These are phyloP conservation scores for Poliocrania exsul DNA, from an alignment of 2,797 vertebrate genomes.

Conservation along the genomic window DNA sequence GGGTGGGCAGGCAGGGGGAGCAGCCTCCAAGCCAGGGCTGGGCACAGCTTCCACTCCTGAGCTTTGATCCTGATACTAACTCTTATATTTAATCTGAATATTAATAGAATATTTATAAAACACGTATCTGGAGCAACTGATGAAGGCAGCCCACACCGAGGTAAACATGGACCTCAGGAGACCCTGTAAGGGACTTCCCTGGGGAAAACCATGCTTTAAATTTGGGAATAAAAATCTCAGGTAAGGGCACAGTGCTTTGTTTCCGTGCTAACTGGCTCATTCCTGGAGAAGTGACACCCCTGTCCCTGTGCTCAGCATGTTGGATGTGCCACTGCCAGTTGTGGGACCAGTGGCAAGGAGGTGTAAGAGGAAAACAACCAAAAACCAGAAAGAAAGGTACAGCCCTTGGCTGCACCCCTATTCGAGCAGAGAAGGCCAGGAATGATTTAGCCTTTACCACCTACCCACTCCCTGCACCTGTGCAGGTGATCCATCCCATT, in stretches of 20 bases:
- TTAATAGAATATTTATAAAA: background rate
- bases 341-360: rapidly evolving
- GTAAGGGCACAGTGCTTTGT: background rate
- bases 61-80: background rate
- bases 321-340: rapidly evolving
- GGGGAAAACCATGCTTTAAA: background rate
- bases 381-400: background rate
- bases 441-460: background rate
- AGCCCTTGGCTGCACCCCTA: rapidly evolving
- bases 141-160: background rate
- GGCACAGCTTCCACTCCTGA: background rate
- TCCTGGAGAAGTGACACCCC: background rate
- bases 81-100: background rate
- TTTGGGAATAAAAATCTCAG: background rate
- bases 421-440: background rate
- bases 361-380: background rate
- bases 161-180: background rate
- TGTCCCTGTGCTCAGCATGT: rapidly evolving
- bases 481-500: background rate
- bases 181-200: background rate
- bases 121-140: background rate
- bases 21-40: background rate
- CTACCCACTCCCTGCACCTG: background rate
- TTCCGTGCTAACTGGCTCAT: background rate
- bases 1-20: background rate